phyloP scores from a whole-genome alignment of 64 coral and sea anemone species.

The Actinia equina region DNA sequence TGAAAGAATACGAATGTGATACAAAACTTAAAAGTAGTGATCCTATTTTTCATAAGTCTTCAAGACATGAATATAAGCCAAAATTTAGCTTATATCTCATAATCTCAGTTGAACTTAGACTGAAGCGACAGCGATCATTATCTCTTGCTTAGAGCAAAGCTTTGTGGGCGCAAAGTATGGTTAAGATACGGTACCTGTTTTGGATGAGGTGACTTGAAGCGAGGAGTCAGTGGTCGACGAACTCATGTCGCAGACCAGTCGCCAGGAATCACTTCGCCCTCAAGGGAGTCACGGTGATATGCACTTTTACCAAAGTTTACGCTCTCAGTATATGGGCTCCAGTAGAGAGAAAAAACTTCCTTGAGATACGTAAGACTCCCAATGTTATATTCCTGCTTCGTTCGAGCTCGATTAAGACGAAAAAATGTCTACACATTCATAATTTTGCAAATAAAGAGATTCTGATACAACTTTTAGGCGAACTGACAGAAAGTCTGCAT shows the following conservation, averaged over 20 bases:
- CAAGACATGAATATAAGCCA: background rate
- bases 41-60: background rate
- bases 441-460: background rate
- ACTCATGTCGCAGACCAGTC: background rate
- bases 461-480: background rate
- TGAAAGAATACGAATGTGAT: background rate
- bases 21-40: background rate
- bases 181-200: background rate
- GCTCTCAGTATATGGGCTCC: background rate
- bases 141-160: background rate
- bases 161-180: background rate
- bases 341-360: background rate
- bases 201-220: conserved; percentile 6
- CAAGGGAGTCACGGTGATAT: background rate
- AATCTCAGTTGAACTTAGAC: background rate
- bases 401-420: background rate
- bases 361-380: background rate
- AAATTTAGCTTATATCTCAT: background rate
- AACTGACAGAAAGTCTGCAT: background rate
- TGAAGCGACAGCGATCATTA: no score
- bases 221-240: background rate
- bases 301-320: background rate
- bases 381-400: background rate
- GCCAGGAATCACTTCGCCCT: background rate
- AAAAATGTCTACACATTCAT: background rate